Percentiles rank a stretch among this genome's conserved stretches.
phyloP scores from a whole-genome alignment of 2,113 vertebrate genomes.

The Perca flavescens region DNA sequence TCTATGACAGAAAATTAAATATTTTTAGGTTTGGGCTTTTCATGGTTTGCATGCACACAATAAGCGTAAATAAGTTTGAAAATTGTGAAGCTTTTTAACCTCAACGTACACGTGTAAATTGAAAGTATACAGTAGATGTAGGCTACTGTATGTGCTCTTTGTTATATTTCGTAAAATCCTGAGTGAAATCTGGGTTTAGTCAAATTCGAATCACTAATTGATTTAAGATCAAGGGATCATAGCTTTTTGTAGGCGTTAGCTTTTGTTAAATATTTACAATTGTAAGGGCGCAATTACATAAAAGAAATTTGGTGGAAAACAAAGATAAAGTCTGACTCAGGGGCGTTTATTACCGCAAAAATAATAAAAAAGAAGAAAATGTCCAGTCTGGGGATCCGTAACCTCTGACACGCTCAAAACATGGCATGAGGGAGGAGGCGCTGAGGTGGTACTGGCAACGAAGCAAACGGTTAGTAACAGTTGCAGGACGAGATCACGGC shows the following conservation, averaged over 20 bases:
- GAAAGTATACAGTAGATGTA: not conserved
- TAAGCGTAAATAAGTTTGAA: not conserved
- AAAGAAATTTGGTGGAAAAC: not conserved
- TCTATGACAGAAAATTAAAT: not conserved
- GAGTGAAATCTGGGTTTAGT: not conserved
- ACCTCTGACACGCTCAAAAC: not conserved
- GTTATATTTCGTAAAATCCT: not conserved
- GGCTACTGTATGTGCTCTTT: no score
- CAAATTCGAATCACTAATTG: not conserved
- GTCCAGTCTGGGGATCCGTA: not conserved
- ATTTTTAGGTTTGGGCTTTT: not conserved
- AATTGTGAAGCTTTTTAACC: not conserved
- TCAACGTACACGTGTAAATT: not conserved
- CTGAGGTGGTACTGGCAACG: conserved; percentile 1
- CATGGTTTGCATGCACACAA: not conserved
- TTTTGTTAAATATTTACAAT: not conserved
- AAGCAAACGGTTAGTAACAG: conserved; percentile 21
- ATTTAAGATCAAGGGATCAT: not conserved
- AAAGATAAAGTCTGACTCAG: not conserved
- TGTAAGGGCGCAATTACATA: not conserved
- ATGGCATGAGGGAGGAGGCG: not conserved
- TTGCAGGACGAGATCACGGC: conserved; percentile 16
- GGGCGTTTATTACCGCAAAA: not conserved
- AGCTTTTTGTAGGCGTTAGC: not conserved
- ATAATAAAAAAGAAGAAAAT: not conserved